phyloP scores from a whole-genome alignment of 1,140 invertebrate genomes.

The Lepidurus arcticus region DNA sequence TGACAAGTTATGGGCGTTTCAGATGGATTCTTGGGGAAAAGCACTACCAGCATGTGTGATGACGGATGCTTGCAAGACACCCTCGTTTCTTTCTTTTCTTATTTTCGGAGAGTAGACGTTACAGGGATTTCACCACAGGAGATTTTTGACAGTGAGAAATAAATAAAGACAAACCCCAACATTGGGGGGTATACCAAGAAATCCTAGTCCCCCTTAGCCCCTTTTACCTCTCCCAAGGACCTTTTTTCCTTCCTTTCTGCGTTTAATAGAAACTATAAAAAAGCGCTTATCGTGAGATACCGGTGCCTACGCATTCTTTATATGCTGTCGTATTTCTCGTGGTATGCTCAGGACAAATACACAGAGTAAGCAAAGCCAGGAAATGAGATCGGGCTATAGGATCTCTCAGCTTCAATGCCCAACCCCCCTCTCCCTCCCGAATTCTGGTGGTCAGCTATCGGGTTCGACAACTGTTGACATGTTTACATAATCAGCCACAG shows the following conservation, averaged over 20 bases:
- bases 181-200: not conserved
- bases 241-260: not conserved
- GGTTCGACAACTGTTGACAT: not conserved
- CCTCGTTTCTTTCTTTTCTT: not conserved
- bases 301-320: not conserved
- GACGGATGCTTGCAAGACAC: not conserved
- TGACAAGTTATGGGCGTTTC: not conserved
- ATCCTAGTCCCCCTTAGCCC: not conserved
- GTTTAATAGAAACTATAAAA: not conserved
- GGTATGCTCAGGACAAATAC: not conserved
- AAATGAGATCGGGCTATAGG: not conserved
- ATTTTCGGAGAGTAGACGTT: not conserved
- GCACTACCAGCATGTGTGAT: not conserved
- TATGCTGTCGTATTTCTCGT: not conserved
- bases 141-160: not conserved
- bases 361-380: not conserved
- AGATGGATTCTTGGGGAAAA: not conserved
- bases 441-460: not conserved
- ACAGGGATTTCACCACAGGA: slow-evolving; percentile 16
- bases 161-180: not conserved
- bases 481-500: not conserved
- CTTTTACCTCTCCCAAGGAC: not conserved
- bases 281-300: not conserved
- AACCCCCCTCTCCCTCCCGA: not conserved
- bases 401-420: too few species aligned